phyloP scores from a whole-genome alignment of 2,113 vertebrate species.

The Panurus biarmicus region DNA sequence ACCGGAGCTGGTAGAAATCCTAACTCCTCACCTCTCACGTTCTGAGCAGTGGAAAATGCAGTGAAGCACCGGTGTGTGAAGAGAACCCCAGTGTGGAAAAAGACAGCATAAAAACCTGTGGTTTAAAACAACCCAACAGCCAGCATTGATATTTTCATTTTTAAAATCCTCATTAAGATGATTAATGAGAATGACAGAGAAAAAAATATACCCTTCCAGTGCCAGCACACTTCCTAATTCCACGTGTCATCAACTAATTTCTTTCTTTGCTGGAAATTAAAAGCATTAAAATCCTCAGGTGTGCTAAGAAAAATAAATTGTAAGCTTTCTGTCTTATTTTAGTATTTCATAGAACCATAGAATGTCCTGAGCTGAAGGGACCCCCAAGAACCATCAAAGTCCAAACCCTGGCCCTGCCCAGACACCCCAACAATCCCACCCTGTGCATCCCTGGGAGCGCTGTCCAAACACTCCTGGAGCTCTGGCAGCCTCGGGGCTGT shows the following conservation, averaged over 20 bases:
- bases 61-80: background rate
- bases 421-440: background rate
- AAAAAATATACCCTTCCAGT: background rate
- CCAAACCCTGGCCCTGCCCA: rapidly evolving
- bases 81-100: background rate
- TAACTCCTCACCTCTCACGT: background rate
- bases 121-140: background rate
- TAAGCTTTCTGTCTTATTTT: background rate
- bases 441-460: rapidly evolving
- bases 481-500: background rate
- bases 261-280: background rate
- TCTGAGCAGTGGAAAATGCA: background rate
- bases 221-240: background rate
- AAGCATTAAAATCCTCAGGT: background rate
- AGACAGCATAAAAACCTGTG: background rate
- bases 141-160: background rate
- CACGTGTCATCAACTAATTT: background rate
- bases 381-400: background rate
- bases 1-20: background rate
- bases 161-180: background rate
- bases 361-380: background rate
- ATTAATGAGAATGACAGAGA: background rate
- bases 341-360: background rate
- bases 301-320: background rate
- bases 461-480: background rate